A percentile compares a stretch with the other conserved stretches of the same genome.
Conservation (phyloP, 2,797 vertebrate species). For the Sarcoramphus papa region DNA sequence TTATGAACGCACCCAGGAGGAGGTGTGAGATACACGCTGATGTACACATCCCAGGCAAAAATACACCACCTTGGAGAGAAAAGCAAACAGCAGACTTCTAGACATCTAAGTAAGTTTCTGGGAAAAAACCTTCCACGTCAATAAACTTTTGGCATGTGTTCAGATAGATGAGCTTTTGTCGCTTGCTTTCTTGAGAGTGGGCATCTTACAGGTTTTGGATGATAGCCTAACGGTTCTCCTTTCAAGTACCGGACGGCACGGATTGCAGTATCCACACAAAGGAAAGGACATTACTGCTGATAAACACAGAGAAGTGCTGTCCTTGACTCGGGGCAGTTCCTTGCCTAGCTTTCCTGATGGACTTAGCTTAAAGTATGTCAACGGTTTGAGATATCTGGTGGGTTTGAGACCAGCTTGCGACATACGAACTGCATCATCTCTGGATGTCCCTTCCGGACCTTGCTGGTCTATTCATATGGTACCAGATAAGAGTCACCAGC, state of each 20-base stretch:
- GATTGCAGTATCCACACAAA: not conserved
- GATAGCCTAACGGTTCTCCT: not conserved
- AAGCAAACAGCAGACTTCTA: too few species aligned
- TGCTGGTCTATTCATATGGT: not conserved
- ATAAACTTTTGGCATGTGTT: not conserved
- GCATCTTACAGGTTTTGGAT: too few species aligned
- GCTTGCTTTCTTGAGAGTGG: not conserved
- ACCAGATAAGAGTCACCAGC: not conserved
- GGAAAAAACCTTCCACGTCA: not conserved
- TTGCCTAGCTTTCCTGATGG: not conserved
- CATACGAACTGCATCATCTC: accelerated
- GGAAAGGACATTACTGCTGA: not conserved
- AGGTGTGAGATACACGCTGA: not conserved
- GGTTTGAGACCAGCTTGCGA: not conserved
- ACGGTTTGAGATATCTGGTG: not conserved
- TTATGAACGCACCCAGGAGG: not conserved
- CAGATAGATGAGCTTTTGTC: not conserved
- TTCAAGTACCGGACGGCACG: accelerated
- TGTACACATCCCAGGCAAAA: not conserved
- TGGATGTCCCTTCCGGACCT: not conserved
- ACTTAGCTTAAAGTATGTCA: not conserved
- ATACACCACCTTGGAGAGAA: too few species aligned
- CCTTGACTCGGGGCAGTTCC: not conserved
- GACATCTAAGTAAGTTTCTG: not conserved
- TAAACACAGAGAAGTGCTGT: not conserved